These are phyloP conservation scores for Lepidurus apus DNA, from an alignment of 1,140 invertebrate genomes.

Conservation along the genomic window DNA sequence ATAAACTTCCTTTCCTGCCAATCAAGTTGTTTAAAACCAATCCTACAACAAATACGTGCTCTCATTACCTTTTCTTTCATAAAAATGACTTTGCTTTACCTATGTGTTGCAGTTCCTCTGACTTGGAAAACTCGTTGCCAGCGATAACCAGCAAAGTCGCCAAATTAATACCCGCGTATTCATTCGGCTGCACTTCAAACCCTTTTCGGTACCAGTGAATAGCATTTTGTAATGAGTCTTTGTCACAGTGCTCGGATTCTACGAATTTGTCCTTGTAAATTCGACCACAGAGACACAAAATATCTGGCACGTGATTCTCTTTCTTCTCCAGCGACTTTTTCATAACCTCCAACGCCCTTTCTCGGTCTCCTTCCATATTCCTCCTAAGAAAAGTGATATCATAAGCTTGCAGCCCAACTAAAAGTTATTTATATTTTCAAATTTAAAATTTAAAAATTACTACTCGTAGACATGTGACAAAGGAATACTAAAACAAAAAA, in stretches of 20 bases:
- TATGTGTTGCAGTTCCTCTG: constrained; percentile 82
- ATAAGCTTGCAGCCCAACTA: not conserved
- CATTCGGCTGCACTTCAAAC: constrained; percentile 95
- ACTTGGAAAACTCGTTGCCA: constrained; percentile 90
- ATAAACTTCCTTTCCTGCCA: constrained; percentile 92
- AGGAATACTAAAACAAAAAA: too few species aligned
- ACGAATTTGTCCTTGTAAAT: constrained; percentile 99
- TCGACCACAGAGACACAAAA: constrained; percentile 95
- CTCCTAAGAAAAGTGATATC: constrained; percentile 53
- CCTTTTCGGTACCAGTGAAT: constrained; percentile 98
- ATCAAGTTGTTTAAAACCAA: constrained; percentile 96
- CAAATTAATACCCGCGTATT: constrained; percentile 98
- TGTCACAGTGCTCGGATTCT: constrained; percentile 85
- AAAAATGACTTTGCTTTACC: constrained; percentile 48
- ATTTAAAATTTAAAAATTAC: too few species aligned
- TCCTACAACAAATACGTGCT: constrained; percentile 48
- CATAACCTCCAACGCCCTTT: constrained; percentile 87
- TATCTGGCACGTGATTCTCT: constrained; percentile 87
- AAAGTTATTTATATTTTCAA: not conserved
- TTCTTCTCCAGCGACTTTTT: constrained; percentile 82
- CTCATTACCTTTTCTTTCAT: not conserved
- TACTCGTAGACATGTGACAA: constrained; percentile 9
- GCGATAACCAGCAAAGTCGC: constrained; percentile 96
- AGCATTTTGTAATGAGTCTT: constrained; percentile 80
- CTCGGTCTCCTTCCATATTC: constrained; percentile 88